Evolutionary conservation across 2,113 vertebrate genomes (phyloP).

Genomic region (Upupa epops): DNA sequence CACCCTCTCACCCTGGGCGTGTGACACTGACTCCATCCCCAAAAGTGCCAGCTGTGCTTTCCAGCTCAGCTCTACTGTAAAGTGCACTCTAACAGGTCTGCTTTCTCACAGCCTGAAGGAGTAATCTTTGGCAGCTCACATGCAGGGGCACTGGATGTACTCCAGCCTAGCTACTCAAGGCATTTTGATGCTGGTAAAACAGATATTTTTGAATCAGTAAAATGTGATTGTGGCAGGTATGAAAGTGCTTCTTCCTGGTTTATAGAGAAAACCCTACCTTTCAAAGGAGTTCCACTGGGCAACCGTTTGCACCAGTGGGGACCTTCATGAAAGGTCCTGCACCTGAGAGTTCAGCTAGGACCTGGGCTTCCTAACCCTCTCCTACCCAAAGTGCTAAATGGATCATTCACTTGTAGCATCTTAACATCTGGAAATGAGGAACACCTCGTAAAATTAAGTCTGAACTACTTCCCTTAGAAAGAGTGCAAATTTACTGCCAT

Average conservation of each 20-base stretch:
- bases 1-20: not conserved
- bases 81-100: not conserved
- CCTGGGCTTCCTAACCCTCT: not conserved
- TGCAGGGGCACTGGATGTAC: rapidly evolving
- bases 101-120: not conserved
- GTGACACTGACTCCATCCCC: not conserved
- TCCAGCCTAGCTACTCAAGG: too few relatives aligned
- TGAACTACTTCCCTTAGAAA: not conserved
- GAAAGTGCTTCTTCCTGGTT: not conserved
- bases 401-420: not conserved
- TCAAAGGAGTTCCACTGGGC: not conserved
- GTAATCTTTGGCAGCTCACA: not conserved
- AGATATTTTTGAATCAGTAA: not conserved
- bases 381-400: not conserved
- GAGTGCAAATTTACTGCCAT: not conserved
- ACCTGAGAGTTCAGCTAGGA: not conserved
- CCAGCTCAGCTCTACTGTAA: not conserved
- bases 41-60: not conserved
- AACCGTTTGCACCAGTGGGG: not conserved
- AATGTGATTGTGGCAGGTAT: not conserved
- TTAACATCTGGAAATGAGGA: not conserved
- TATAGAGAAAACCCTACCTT: not conserved
- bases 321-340: not conserved
- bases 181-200: not conserved
- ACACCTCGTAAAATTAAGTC: not conserved